Evolutionary conservation across 2,113 vertebrate genomes (phyloP).

Genomic region (Marmota flaviventris): DNA sequence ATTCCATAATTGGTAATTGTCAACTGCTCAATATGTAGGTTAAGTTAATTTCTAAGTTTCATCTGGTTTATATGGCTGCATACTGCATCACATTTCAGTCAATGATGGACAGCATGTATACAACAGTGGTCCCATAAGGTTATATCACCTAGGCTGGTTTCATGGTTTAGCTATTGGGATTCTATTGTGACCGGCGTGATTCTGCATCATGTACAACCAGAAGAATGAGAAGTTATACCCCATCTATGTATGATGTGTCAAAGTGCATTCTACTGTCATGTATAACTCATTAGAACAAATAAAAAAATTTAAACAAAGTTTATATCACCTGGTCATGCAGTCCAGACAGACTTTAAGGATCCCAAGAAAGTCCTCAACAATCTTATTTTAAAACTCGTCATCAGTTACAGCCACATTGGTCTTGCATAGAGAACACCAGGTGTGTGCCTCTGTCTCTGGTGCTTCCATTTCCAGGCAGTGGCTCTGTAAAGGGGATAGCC

Average conservation of each 20-base stretch:
- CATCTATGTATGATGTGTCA: no score
- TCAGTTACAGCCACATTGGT: not conserved
- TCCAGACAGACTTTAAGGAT: not conserved
- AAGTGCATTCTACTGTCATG: no score
- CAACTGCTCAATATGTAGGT: not conserved
- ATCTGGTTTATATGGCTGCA: not conserved
- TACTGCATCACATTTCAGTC: no score
- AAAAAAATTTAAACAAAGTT: no score
- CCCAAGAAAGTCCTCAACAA: not conserved
- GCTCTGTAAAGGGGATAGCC: not conserved
- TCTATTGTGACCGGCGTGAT: no score
- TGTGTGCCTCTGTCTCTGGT: rapidly evolving
- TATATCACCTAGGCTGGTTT: no score
- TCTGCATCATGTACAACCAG: no score
- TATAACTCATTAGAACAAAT: no score
- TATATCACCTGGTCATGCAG: not conserved
- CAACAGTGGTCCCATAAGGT: no score
- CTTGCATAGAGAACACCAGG: not conserved
- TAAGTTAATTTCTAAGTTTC: not conserved
- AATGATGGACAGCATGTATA: no score
- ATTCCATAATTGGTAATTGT: not conserved
- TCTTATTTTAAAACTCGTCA: not conserved
- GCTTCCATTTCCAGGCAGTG: not conserved
- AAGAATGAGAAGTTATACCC: no score
- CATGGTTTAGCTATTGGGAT: no score